A percentile compares a stretch with the other conserved stretches of the same genome.
phyloP scores from a whole-genome alignment of 2,797 vertebrate species.

The Caiman crocodilus region DNA sequence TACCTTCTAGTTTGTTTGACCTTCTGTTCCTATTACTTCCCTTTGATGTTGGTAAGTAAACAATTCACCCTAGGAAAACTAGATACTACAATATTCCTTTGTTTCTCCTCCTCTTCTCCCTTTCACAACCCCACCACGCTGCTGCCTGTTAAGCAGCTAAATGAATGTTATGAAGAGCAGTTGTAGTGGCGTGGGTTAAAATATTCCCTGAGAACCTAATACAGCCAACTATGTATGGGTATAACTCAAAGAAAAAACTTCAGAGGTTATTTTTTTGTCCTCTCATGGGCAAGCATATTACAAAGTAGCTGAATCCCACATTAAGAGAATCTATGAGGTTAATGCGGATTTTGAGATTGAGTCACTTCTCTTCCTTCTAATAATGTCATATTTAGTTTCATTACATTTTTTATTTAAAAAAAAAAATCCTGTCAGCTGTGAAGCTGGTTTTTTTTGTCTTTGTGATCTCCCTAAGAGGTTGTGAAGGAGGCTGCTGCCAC shows the following conservation, averaged over 20 bases:
- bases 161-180: constrained; percentile 15
- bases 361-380: background rate
- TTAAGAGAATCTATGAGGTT: background rate
- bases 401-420: background rate
- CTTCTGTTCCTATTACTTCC: constrained; percentile 45
- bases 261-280: background rate
- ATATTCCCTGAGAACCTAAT: constrained; percentile 33
- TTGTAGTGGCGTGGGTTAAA: background rate
- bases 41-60: constrained; percentile 61
- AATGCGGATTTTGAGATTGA: background rate
- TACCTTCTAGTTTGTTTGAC: constrained; percentile 42
- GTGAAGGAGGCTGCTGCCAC: background rate
- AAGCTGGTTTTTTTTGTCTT: background rate
- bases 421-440: background rate
- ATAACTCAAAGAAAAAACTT: background rate
- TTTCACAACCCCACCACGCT: background rate
- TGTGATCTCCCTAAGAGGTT: background rate
- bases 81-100: background rate
- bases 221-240: constrained; percentile 18
- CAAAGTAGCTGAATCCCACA: background rate
- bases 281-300: background rate
- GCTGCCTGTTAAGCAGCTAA: constrained; percentile 20
- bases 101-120: background rate
- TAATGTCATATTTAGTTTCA: background rate
- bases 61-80: constrained; percentile 25